These are phyloP conservation scores for Rhopalosiphum nymphaeae DNA, from an alignment of 2,888 invertebrate species.

Conservation along the genomic window DNA sequence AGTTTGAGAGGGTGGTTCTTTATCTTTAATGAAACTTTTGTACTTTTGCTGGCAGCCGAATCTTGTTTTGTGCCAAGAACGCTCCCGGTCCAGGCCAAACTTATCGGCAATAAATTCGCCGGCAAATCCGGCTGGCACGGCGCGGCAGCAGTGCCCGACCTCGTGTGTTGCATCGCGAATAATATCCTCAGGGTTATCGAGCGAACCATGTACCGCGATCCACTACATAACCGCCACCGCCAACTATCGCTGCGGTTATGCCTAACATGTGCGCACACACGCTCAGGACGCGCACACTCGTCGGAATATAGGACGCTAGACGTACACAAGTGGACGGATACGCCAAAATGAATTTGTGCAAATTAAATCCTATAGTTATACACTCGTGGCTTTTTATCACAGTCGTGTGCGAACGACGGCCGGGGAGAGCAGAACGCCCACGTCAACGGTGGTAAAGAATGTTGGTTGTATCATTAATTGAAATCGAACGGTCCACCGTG, in stretches of 20 bases:
- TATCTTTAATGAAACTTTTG: slow-evolving; percentile 65
- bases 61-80: slow-evolving; percentile 65
- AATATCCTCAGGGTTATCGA: slow-evolving; percentile 59
- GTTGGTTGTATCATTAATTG: background rate
- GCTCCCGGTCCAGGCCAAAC: slow-evolving; percentile 61
- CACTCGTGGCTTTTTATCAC: background rate
- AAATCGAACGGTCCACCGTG: background rate
- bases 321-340: background rate
- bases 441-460: background rate
- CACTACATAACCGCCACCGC: background rate
- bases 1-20: slow-evolving; percentile 65
- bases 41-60: slow-evolving; percentile 65
- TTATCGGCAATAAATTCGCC: slow-evolving; percentile 65
- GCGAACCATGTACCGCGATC: slow-evolving; percentile 24
- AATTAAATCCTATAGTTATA: slow-evolving; percentile 4
- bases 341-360: background rate
- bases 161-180: slow-evolving; percentile 45
- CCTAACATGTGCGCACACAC: background rate
- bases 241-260: background rate
- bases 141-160: slow-evolving; percentile 54
- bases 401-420: background rate
- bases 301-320: background rate
- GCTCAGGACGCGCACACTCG: background rate
- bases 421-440: background rate
- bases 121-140: slow-evolving; percentile 52